Conservation (phyloP, 2,797 vertebrate genomes). For the Coregonus sp. region DNA sequence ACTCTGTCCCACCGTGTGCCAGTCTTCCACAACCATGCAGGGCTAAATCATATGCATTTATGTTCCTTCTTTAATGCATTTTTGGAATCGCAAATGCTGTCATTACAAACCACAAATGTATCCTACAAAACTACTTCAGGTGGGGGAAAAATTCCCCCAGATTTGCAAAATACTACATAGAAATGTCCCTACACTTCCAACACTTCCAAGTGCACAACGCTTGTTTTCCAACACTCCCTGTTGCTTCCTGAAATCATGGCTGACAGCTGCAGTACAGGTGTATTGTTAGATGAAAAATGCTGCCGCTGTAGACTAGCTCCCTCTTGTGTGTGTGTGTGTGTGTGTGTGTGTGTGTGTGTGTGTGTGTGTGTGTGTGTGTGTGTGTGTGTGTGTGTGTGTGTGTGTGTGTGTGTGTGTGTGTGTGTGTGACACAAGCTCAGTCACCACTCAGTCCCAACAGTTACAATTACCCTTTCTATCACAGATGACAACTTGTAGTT, state of each 20-base stretch:
- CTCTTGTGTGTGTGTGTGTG: neutral
- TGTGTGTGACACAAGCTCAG: neutral
- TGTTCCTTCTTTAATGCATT: neutral
- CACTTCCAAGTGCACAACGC: too few relatives aligned
- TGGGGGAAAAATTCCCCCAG: too few relatives aligned
- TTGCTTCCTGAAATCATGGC: neutral
- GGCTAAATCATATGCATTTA: neutral
- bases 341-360: too few relatives aligned
- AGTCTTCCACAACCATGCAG: neutral
- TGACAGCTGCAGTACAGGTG: neutral
- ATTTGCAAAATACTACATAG: too few relatives aligned
- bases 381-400: too few relatives aligned
- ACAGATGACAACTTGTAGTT: neutral
- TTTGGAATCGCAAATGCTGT: neutral
- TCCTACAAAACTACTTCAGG: neutral
- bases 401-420: neutral
- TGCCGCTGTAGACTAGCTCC: neutral
- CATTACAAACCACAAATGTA: neutral
- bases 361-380: too few relatives aligned
- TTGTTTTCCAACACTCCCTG: neutral
- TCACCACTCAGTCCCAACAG: neutral
- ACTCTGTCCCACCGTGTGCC: neutral
- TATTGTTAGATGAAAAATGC: neutral
- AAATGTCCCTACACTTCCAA: too few relatives aligned
- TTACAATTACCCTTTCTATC: neutral